phyloP scores from a whole-genome alignment of 2,113 vertebrate genomes.

The Pipra filicauda region DNA sequence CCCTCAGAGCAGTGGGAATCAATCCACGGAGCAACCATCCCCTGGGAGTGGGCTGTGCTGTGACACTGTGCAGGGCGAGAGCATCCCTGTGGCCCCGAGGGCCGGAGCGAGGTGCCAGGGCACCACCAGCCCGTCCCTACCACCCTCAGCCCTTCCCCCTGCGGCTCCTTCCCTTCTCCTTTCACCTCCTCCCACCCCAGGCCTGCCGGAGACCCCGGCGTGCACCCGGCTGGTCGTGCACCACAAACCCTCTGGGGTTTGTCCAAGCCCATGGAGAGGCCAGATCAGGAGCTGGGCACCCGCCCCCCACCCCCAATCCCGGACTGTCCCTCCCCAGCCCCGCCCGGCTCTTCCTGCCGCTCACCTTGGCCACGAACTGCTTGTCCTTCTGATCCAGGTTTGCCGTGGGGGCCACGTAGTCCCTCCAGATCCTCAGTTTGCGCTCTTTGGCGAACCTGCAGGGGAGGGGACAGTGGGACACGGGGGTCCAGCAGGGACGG shows the following conservation, averaged over 20 bases:
- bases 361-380: slow-evolving; percentile 97
- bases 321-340: background rate
- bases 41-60: background rate
- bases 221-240: fast-evolving
- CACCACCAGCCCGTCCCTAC: background rate
- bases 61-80: background rate
- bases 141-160: fast-evolving
- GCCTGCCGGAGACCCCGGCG: fast-evolving
- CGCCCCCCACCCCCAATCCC: background rate
- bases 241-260: background rate
- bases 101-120: fast-evolving
- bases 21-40: background rate
- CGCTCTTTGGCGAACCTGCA: slow-evolving; percentile 92
- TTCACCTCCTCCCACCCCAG: background rate
- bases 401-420: slow-evolving; percentile 94
- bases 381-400: slow-evolving; percentile 97
- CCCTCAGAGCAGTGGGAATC: background rate
- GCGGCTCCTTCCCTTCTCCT: background rate
- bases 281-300: background rate
- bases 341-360: background rate
- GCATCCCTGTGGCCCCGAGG: fast-evolving
- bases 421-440: slow-evolving; percentile 95
- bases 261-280: fast-evolving
- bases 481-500: background rate
- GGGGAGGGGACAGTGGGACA: background rate